A percentile compares a stretch with the other conserved stretches of the same genome.
Evolutionary conservation across 2,113 vertebrate genomes (phyloP).

Genomic region (Gadus chalcogrammus): DNA sequence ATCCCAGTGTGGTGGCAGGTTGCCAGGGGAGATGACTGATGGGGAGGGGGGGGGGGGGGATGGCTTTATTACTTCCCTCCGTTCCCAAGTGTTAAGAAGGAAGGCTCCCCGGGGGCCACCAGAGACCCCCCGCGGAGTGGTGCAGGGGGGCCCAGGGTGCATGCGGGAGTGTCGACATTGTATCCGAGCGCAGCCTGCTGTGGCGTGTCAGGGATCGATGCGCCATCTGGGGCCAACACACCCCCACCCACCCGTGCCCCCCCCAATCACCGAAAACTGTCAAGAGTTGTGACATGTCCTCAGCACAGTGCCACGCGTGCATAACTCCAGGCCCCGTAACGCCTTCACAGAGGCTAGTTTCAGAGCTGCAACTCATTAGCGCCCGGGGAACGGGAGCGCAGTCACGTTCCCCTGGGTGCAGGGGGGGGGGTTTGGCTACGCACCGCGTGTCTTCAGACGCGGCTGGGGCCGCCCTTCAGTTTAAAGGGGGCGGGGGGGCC

Average conservation of each 20-base stretch:
- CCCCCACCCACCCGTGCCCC: too few relatives aligned
- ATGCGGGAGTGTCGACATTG: slow-evolving; percentile 5
- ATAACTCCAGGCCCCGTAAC: slow-evolving; percentile 21
- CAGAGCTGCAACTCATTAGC: slow-evolving; percentile 29
- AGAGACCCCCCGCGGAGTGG: neutral
- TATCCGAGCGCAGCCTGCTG: neutral
- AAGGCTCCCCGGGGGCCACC: neutral
- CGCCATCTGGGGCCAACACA: slow-evolving; percentile 16
- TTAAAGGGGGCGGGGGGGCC: neutral
- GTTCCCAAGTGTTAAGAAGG: neutral
- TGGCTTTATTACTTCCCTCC: neutral
- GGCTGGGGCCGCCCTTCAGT: too few relatives aligned
- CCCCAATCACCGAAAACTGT: slow-evolving; percentile 14
- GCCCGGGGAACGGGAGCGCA: neutral
- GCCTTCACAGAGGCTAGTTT: slow-evolving; percentile 33
- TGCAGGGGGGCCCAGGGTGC: neutral
- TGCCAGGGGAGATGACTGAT: slow-evolving; percentile 5
- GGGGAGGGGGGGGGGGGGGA: neutral
- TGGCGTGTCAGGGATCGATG: slow-evolving; percentile 6
- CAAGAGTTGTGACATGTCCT: neutral
- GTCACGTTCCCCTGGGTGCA: neutral
- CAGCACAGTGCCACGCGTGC: slow-evolving; percentile 13
- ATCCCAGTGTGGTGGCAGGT: slow-evolving; percentile 4
- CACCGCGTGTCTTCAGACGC: too few relatives aligned
- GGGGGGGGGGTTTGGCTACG: neutral